These are phyloP conservation scores for Candidula unifasciata DNA, from an alignment of 2,888 invertebrate genomes.

Conservation along the genomic window DNA sequence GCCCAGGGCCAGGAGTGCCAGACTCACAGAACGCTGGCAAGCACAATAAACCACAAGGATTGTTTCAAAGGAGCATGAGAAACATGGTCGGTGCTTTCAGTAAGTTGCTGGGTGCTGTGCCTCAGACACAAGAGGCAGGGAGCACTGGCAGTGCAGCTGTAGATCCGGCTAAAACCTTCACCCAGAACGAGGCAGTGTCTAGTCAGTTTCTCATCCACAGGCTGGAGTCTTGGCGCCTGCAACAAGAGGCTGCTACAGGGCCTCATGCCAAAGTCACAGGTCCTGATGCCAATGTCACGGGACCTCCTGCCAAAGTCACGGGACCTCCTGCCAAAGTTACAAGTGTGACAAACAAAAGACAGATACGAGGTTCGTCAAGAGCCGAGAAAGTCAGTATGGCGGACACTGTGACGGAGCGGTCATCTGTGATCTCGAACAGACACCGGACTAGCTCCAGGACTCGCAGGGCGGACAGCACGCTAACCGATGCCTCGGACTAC, in stretches of 20 bases:
- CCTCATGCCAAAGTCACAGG: too few species aligned
- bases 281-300: too few species aligned
- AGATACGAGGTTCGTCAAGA: too few species aligned
- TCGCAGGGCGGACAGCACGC: neutral
- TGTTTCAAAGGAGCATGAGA: constrained; percentile 8
- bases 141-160: neutral
- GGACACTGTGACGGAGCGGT: neutral
- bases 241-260: neutral
- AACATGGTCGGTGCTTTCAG: neutral
- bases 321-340: too few species aligned
- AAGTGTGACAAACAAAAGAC: too few species aligned
- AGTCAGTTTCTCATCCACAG: constrained; percentile 5
- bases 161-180: neutral
- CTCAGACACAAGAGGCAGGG: neutral
- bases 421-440: neutral
- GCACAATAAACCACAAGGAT: neutral
- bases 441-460: neutral
- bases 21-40: neutral
- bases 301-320: too few species aligned
- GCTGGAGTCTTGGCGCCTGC: neutral
- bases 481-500: neutral
- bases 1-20: too few species aligned
- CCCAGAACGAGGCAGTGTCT: neutral
- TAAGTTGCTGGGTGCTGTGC: neutral
- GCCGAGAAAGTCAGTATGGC: too few species aligned